phyloP scores from a whole-genome alignment of 2,113 vertebrate genomes.

The Chaetura pelagica region DNA sequence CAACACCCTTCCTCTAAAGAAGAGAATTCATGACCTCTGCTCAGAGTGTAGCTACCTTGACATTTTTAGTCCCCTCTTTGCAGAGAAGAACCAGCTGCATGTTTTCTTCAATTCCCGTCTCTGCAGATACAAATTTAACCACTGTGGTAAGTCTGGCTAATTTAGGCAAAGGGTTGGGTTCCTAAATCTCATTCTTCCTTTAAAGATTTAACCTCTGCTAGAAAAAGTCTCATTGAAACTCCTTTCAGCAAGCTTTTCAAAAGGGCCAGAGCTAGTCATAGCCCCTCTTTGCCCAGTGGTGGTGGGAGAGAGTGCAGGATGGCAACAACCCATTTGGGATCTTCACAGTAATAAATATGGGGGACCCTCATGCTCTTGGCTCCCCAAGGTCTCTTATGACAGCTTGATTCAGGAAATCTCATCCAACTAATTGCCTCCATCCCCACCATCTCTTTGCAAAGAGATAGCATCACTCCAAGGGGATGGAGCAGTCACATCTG shows the following conservation, averaged over 20 bases:
- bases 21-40: not conserved
- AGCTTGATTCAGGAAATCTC: not conserved
- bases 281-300: not conserved
- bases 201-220: not conserved
- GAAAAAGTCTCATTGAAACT: not conserved
- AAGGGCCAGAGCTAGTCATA: not conserved
- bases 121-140: not conserved
- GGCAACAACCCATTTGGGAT: not conserved
- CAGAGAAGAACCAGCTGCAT: not conserved
- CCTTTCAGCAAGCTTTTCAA: not conserved
- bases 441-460: not conserved
- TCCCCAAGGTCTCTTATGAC: not conserved
- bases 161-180: not conserved
- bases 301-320: not conserved
- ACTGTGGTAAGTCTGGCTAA: not conserved
- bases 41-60: not conserved
- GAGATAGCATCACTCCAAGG: not conserved
- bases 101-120: not conserved
- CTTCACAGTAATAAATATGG: not conserved
- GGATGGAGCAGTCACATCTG: not conserved
- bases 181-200: not conserved
- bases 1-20: not conserved
- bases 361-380: not conserved
- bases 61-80: not conserved
- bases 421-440: not conserved